Base-by-base conservation (phyloP, 2,113 vertebrate species). In the Thryonomys swinderianus region DNA sequence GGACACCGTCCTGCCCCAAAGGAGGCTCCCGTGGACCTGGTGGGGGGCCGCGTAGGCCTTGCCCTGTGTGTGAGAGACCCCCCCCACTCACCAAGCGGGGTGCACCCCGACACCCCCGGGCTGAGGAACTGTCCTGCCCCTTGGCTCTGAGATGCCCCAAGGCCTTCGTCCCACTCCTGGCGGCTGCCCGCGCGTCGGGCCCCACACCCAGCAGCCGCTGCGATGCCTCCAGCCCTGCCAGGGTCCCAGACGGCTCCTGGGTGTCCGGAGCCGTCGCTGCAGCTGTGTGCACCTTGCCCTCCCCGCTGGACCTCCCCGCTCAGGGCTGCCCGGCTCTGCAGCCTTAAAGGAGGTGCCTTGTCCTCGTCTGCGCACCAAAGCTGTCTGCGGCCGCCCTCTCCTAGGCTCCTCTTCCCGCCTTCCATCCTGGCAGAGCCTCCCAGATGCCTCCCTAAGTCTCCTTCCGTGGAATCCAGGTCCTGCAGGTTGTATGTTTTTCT, bases 21-120 rank as follows among this genome's bases (percentile, higher is more conserved):
- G 90, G 96, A 92, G 91, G 88, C 32, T 64, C 82, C 88, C 66
- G 91, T 94, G 96, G 82, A 73, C n/a, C 53, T 34, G 64, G 74
- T 34, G 53, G 53, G 14, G 76, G 37, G 32, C 66, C 18, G 40
- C 53, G 14, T 23, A 85, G 83, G 80, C 73, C 66, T 69, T 64
- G 71, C 89, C 61, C 76, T 59, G 21, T 57, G 78, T 64, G 94
- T 95, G 21, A 80, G 91, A 95, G 92, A 87, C 95, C 37, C 30
- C n/a, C 5, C 6, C 9, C 42, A 20, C 25, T 40, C 42, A 27
- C 78, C 73, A 85, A 85, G n/a, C 64, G 45, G 40, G n/a, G 27
- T 0, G 1, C 45, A n/a, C 66, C 14, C 30, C 0, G 40, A 30
- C 48, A 79, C 62, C 48, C 67, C 42, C 34, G 40, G 82, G 57